Conservation (phyloP, 2,888 invertebrate species). For the Fragum whitleyi region DNA sequence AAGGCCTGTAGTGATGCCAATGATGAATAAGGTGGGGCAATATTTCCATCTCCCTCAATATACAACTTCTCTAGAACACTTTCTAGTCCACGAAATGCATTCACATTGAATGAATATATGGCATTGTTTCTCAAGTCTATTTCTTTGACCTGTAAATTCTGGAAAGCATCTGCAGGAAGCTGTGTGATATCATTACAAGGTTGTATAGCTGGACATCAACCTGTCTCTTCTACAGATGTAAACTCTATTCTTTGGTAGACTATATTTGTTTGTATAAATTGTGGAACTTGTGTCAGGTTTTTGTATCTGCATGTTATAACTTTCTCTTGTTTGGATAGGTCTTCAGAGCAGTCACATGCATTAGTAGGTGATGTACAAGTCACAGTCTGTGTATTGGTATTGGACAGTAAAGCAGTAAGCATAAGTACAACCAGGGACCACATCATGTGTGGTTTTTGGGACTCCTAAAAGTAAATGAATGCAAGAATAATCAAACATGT, state of each 20-base stretch:
- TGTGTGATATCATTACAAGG: slow-evolving; percentile 64
- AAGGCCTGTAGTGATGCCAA: slow-evolving; percentile 60
- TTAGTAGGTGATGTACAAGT: slow-evolving; percentile 37
- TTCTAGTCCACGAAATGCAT: slow-evolving; percentile 93
- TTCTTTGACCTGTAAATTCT: slow-evolving; percentile 92
- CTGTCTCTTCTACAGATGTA: slow-evolving; percentile 31
- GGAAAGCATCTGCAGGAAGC: slow-evolving; percentile 88
- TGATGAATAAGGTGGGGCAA: slow-evolving; percentile 48
- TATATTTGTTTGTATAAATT: slow-evolving; percentile 33
- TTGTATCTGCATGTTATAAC: slow-evolving; percentile 68
- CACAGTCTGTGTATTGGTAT: neutral
- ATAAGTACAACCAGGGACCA: neutral
- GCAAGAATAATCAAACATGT: no score
- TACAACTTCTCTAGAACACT: slow-evolving; percentile 92
- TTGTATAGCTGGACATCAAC: slow-evolving; percentile 33
- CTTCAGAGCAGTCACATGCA: slow-evolving; percentile 40
- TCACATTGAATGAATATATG: slow-evolving; percentile 92
- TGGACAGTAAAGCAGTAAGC: neutral
- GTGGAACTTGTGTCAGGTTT: slow-evolving; percentile 48
- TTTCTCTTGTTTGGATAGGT: neutral
- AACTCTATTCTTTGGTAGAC: slow-evolving; percentile 70
- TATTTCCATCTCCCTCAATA: slow-evolving; percentile 85
- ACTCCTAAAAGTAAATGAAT: no score
- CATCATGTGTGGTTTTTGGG: no score
- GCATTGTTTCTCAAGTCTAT: slow-evolving; percentile 94